These are phyloP conservation scores for Callocephalon fimbriatum DNA, from an alignment of 2,113 vertebrate species.

Conservation along the genomic window DNA sequence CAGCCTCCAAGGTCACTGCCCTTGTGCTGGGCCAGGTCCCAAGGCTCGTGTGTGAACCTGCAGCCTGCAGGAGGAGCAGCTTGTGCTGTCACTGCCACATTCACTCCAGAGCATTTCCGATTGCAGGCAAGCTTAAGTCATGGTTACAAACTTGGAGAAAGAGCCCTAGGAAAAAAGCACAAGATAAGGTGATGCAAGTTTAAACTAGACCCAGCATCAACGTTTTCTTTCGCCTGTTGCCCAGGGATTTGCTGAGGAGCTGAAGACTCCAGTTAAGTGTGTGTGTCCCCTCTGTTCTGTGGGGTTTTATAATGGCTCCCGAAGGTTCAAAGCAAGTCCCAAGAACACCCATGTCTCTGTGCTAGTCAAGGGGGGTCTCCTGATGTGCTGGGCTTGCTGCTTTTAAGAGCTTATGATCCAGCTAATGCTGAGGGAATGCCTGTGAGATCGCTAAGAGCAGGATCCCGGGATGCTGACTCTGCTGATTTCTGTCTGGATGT, in stretches of 20 bases:
- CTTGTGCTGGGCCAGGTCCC: background rate
- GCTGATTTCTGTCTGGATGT: background rate
- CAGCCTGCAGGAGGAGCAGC: background rate
- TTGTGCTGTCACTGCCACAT: background rate
- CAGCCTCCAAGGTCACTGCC: background rate
- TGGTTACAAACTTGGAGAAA: background rate
- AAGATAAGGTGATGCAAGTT: background rate
- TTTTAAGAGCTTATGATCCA: background rate
- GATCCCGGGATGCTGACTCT: background rate
- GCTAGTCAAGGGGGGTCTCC: background rate
- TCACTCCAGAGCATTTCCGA: rapidly evolving
- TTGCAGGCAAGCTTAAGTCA: background rate
- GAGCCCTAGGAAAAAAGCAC: background rate
- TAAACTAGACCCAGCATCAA: rapidly evolving
- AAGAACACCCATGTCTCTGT: rapidly evolving
- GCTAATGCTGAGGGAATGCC: background rate
- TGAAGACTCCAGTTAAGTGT: background rate
- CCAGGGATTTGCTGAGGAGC: background rate
- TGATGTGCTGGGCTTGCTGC: background rate
- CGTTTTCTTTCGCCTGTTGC: background rate
- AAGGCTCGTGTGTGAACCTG: rapidly evolving
- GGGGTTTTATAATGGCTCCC: background rate
- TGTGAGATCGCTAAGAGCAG: background rate
- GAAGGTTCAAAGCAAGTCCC: background rate
- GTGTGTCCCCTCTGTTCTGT: background rate